These are phyloP conservation scores for Neotoma lepida DNA, from an alignment of 2,113 vertebrate genomes.

Conservation along the genomic window DNA sequence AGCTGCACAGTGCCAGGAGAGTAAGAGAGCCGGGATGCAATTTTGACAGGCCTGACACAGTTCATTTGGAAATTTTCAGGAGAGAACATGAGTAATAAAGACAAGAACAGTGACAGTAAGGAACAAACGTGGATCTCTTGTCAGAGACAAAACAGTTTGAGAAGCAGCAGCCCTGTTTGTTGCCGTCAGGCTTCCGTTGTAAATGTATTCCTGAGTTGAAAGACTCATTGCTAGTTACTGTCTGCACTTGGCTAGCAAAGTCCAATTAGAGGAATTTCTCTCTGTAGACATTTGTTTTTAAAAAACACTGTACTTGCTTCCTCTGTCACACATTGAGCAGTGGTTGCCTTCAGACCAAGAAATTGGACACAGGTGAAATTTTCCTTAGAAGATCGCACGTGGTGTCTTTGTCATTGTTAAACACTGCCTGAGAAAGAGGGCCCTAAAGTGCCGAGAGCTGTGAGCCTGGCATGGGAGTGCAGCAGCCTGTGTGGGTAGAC, in stretches of 20 bases:
- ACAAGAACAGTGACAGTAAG: conserved; percentile 73
- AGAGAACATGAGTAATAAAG: conserved; percentile 78
- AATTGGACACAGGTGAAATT: conserved; percentile 24
- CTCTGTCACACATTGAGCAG: conserved; percentile 40
- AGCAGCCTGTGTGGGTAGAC: neutral
- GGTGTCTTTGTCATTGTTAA: conserved; percentile 22
- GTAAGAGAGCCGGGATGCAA: conserved; percentile 49
- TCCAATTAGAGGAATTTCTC: conserved; percentile 61
- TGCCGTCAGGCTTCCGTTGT: conserved; percentile 65
- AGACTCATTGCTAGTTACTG: conserved; percentile 43
- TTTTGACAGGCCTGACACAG: conserved; percentile 69
- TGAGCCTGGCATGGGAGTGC: neutral
- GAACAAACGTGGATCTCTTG: conserved; percentile 75
- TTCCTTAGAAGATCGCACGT: conserved; percentile 8
- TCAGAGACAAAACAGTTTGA: conserved; percentile 73
- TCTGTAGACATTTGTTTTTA: conserved; percentile 55
- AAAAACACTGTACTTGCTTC: conserved; percentile 50
- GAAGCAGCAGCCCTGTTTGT: conserved; percentile 66
- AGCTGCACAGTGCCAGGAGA: conserved; percentile 46
- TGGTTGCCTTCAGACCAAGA: conserved; percentile 32
- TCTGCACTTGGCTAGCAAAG: conserved; percentile 20
- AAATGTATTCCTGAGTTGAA: conserved; percentile 66
- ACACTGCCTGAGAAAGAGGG: neutral
- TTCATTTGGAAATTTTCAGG: conserved; percentile 75
- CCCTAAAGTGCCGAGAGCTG: neutral